phyloP scores from a whole-genome alignment of 2,797 vertebrate genomes.

The Nyctibius grandis region DNA sequence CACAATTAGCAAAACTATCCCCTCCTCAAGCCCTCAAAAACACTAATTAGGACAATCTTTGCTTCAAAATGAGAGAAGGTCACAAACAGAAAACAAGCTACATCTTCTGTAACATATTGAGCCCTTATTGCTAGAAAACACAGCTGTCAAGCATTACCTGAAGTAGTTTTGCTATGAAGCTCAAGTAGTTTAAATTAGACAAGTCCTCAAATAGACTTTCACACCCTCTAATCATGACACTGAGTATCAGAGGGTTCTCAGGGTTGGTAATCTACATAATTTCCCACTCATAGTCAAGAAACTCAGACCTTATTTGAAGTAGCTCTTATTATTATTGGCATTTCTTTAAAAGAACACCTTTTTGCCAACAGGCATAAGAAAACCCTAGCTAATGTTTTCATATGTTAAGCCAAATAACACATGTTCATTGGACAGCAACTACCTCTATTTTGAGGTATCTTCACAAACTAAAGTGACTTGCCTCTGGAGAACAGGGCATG shows the following conservation, averaged over 20 bases:
- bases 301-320: conserved; percentile 28
- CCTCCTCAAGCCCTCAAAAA: background rate
- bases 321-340: conserved; percentile 43
- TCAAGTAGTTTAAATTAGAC: conserved; percentile 51
- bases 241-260: conserved; percentile 32
- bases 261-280: conserved; percentile 59
- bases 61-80: background rate
- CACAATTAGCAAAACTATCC: background rate
- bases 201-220: conserved; percentile 25
- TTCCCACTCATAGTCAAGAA: conserved; percentile 42
- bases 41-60: background rate
- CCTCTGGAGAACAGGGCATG: background rate
- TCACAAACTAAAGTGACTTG: background rate
- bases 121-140: conserved; percentile 35
- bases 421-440: conserved; percentile 20
- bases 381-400: conserved; percentile 24
- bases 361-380: conserved; percentile 39
- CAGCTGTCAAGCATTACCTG: conserved; percentile 42
- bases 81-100: conserved; percentile 26
- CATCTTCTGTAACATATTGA: background rate
- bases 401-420: conserved; percentile 18
- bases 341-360: conserved; percentile 44
- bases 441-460: conserved; percentile 12
- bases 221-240: conserved; percentile 49
- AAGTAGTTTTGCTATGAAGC: conserved; percentile 27